Percentiles rank a stretch among this genome's conserved stretches.
phyloP scores from a whole-genome alignment of 1,140 invertebrate genomes.

The Pseudomyrmex concolor region DNA sequence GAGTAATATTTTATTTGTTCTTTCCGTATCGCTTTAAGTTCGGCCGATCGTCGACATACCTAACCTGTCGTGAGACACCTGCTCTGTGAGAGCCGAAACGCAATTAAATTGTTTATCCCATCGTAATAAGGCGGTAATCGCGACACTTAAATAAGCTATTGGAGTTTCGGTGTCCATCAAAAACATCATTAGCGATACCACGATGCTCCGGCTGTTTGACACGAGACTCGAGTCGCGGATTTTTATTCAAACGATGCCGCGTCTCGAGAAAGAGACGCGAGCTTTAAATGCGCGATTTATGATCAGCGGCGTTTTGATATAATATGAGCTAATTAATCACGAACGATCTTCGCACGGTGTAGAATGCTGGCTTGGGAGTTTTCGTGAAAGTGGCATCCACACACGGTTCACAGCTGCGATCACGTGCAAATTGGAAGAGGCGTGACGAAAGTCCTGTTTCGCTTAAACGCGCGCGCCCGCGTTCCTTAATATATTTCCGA shows the following conservation, averaged over 20 bases:
- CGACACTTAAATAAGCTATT: conserved; percentile 59
- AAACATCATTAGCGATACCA: conserved; percentile 27
- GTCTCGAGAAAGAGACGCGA: not conserved
- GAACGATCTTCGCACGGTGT: conserved; percentile 15
- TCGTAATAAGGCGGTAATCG: conserved; percentile 66
- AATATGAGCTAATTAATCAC: conserved; percentile 38
- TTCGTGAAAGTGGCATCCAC: conserved; percentile 49
- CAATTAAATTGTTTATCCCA: conserved; percentile 69
- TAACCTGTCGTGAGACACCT: conserved; percentile 57
- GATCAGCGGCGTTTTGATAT: conserved; percentile 6
- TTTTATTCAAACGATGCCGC: not conserved
- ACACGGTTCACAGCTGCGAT: conserved; percentile 57
- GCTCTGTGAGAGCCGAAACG: conserved; percentile 41
- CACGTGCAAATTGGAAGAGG: conserved; percentile 72
- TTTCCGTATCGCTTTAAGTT: not conserved
- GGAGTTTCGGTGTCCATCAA: conserved; percentile 28
- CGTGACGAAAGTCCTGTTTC: conserved; percentile 65
- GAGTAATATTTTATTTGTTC: conserved; percentile 17
- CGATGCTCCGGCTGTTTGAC: not conserved
- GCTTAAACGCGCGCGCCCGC: conserved; percentile 53
- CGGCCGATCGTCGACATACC: not conserved
- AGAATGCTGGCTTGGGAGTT: conserved; percentile 1
- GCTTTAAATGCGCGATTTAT: conserved; percentile 49
- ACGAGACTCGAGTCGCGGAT: conserved; percentile 4
- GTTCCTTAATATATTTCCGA: conserved; percentile 66